Evolutionary conservation across 2,797 vertebrate species (phyloP).

Genomic region (Pangasius sanitwongsei): DNA sequence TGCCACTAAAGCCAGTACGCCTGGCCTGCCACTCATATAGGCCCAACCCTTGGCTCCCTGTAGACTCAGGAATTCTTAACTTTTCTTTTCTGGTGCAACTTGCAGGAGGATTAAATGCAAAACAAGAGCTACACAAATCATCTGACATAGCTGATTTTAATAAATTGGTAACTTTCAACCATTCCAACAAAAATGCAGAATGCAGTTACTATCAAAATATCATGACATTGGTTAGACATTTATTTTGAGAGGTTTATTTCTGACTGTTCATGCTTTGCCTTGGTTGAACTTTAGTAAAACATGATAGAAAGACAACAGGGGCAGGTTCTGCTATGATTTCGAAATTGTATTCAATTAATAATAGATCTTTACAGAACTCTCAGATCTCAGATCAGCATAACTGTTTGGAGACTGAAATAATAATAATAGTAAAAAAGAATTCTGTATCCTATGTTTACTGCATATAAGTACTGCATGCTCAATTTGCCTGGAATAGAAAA

Average conservation of each 20-base stretch:
- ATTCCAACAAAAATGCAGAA: conserved; percentile 1
- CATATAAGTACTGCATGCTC: not conserved
- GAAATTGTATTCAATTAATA: not conserved
- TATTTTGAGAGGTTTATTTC: not conserved
- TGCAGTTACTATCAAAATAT: not conserved
- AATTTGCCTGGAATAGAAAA: not conserved
- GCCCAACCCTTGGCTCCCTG: conserved; percentile 72
- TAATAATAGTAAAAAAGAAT: not conserved
- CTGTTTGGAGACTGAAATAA: not conserved
- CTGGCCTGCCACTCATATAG: conserved; percentile 64
- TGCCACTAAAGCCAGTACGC: conserved; percentile 61
- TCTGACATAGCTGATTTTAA: conserved; percentile 10
- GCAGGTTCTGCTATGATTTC: not conserved
- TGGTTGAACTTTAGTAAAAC: not conserved
- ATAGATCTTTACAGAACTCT: not conserved
- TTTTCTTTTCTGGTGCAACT: conserved; percentile 67
- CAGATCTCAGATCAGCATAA: not conserved
- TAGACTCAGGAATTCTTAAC: conserved; percentile 69
- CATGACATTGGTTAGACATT: not conserved
- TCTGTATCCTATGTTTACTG: not conserved
- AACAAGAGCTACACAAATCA: conserved; percentile 59
- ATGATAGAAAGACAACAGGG: too few species aligned
- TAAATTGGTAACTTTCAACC: conserved; percentile 4
- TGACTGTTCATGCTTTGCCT: not conserved
- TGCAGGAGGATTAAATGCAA: conserved; percentile 74